phyloP scores from a whole-genome alignment of 1,140 invertebrate genomes.

The Drusus annulatus region DNA sequence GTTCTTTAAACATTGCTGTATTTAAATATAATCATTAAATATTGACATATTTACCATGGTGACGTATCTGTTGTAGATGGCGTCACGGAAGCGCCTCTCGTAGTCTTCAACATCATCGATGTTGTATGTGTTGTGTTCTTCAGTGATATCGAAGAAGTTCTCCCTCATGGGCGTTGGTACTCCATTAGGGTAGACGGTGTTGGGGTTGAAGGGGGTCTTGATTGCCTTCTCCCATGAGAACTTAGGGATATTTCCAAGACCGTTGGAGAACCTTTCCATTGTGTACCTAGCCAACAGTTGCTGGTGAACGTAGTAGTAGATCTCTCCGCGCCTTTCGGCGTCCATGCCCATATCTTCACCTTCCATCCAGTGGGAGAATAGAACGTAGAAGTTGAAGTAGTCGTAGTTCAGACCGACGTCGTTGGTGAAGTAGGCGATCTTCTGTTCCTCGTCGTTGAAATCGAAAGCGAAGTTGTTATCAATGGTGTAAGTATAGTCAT shows the following conservation, averaged over 20 bases:
- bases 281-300: conserved; percentile 78
- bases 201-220: conserved; percentile 74
- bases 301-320: conserved; percentile 75
- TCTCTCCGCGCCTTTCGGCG: conserved; percentile 73
- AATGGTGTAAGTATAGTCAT: conserved; percentile 65
- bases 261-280: conserved; percentile 78
- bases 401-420: conserved; percentile 79
- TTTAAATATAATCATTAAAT: neutral
- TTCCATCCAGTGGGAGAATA: conserved; percentile 78
- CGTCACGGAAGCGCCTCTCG: conserved; percentile 75
- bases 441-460: conserved; percentile 73
- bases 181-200: conserved; percentile 74
- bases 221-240: conserved; percentile 71
- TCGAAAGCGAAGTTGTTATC: conserved; percentile 72
- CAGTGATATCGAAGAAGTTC: conserved; percentile 66
- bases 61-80: conserved; percentile 77
- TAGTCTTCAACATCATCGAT: conserved; percentile 70
- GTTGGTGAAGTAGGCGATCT: conserved; percentile 81
- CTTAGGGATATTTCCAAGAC: conserved; percentile 73
- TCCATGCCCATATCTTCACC: conserved; percentile 57
- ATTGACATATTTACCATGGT: conserved; percentile 60
- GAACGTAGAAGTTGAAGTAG: conserved; percentile 79
- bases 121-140: conserved; percentile 70
- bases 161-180: conserved; percentile 72
- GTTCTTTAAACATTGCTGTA: too few relatives aligned